These are phyloP conservation scores for Lottia scabra DNA, from an alignment of 2,888 invertebrate genomes.

Conservation along the genomic window DNA sequence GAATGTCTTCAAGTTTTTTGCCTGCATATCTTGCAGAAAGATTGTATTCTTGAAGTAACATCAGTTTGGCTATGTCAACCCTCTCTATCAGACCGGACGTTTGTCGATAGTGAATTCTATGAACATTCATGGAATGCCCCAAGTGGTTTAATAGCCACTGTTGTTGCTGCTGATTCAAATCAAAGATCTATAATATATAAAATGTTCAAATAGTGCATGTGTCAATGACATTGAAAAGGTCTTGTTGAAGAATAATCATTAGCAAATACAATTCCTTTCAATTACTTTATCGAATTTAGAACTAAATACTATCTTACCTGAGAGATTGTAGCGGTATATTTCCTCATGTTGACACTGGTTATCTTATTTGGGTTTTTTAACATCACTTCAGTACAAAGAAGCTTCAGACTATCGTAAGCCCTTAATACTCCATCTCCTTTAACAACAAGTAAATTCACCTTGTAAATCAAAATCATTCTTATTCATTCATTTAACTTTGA, in stretches of 20 bases:
- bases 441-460: no score
- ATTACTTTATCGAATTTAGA: no score
- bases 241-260: no score
- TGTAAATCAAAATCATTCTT: not conserved
- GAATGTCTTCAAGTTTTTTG: no score
- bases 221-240: no score
- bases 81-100: not conserved
- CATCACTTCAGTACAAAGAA: not conserved
- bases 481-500: no score
- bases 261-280: no score
- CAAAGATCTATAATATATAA: not conserved
- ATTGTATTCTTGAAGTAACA: not conserved
- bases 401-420: not conserved
- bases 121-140: conserved; percentile 3
- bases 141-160: not conserved
- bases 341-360: not conserved
- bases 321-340: not conserved
- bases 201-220: no score
- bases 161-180: not conserved
- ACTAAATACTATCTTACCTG: not conserved
- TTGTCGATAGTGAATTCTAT: conserved; percentile 7
- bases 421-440: not conserved
- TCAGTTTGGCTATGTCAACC: not conserved
- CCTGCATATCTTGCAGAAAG: not conserved
- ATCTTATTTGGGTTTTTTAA: not conserved